Evolutionary conservation across 2,888 invertebrate genomes (phyloP).

Genomic region (Taphrorychus bicolor): DNA sequence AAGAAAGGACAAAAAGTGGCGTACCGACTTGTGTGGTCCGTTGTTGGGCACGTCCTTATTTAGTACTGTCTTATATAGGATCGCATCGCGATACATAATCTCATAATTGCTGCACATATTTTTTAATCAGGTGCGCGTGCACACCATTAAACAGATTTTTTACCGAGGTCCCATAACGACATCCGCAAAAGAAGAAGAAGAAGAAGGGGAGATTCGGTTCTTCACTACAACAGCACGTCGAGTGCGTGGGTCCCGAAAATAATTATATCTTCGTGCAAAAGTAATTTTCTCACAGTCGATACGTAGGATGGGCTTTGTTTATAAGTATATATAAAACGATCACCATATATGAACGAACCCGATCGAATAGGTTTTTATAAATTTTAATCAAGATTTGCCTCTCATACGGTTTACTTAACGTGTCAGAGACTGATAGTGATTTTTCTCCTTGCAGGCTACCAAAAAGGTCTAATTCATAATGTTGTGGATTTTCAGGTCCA

Average conservation of each 20-base stretch:
- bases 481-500: no score
- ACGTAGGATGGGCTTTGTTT: conserved; percentile 21
- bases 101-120: conserved; percentile 3
- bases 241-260: conserved; percentile 25
- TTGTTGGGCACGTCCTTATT: conserved; percentile 27
- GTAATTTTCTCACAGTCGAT: conserved; percentile 30
- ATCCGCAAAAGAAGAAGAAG: no score
- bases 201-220: no score
- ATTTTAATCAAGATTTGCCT: no score
- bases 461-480: no score
- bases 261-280: conserved; percentile 27
- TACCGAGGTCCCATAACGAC: not conserved
- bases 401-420: no score
- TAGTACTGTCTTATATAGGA: conserved; percentile 6
- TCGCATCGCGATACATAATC: conserved; percentile 10
- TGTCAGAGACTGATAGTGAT: no score
- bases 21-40: conserved; percentile 32
- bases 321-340: conserved; percentile 5
- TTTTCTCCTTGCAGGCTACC: no score
- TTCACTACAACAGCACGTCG: not conserved
- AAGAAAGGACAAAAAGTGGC: conserved; percentile 21
- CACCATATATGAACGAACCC: not conserved
- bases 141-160: not conserved
- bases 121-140: not conserved
- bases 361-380: conserved; percentile 1